Conservation (phyloP, 2,797 vertebrate species). For the Melanotaenia maccullochi region DNA sequence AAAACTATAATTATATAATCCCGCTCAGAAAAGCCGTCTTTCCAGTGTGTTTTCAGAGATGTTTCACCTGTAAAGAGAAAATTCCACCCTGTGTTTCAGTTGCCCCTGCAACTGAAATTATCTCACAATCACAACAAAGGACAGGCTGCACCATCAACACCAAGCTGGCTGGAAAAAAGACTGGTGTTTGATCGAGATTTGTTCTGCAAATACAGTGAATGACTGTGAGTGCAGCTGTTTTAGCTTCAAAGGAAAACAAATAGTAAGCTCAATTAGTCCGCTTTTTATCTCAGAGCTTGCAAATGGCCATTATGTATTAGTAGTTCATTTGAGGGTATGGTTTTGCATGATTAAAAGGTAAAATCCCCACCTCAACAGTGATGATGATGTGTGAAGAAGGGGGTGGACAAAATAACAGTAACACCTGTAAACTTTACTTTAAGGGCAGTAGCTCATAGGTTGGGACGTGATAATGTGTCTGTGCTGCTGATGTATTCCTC, state of each 20-base stretch:
- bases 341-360: neutral
- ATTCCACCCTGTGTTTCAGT: conserved; percentile 52
- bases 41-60: conserved; percentile 54
- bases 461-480: too few species aligned
- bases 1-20: conserved; percentile 85
- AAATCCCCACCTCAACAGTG: neutral
- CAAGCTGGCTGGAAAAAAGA: conserved; percentile 21
- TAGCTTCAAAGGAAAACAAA: conserved; percentile 28
- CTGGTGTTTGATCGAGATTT: conserved; percentile 4
- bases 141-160: conserved; percentile 57
- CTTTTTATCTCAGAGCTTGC: neutral
- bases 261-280: conserved; percentile 9
- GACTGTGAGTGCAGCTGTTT: conserved; percentile 30
- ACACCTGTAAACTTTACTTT: neutral
- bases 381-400: too few species aligned
- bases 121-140: conserved; percentile 76
- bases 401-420: too few species aligned
- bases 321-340: neutral
- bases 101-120: conserved; percentile 53
- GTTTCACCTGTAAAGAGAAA: conserved; percentile 69
- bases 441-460: too few species aligned
- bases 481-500: too few species aligned
- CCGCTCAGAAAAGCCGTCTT: conserved; percentile 49
- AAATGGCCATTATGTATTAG: conserved; percentile 9
- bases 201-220: conserved; percentile 23